Base-by-base conservation (phyloP, 2,888 invertebrate species). In the Luperina nickerlii region DNA sequence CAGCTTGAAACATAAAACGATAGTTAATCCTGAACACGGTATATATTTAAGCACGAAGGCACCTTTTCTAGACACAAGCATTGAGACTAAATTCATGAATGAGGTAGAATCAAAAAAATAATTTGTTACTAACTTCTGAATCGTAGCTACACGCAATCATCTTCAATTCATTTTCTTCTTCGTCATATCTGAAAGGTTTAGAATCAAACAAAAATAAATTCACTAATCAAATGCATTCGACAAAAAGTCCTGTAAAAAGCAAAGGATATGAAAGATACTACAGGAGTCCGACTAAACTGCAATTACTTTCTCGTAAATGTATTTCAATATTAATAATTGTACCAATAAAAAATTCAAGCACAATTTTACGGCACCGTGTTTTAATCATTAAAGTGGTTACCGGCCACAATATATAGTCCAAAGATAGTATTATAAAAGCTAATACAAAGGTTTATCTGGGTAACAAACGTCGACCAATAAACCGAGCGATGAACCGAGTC, bases 401-500 rank as follows among this genome's bases (percentile, higher is more conserved):
- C 81, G 87, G 88, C 86, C 86, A 89, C 90, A 88, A 92, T 90
- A 92, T 92, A 93, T 93, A 93, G 92, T 93, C 92, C 90, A 92
- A 90, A 93, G 95, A 95, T 94, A 95, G 94, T 92, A 94, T 94
- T 95, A 95, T 95, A 96, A 96, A 94, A 95, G 95, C 95, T 95
- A 96, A 96, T 94, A 96, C 95, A 94, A 94, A 95, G 94, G 92
- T 95, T 93, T 96, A 96, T 96, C 96, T 94, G 91, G 87, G 93
- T 95, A 96, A 96, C 96, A 96, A 96, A 96, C 96, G 96, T 93
- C 92, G 93, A 92, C 94, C 96, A 96, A 96, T 96, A 96, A 96
- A 96, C 94, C 94, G 96, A 95, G 88, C 96, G 94, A 95, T 95
- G 96, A 96, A 96, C 96, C 93, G 91, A 88, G 91, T 92, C 96